Evolutionary conservation across 2,797 vertebrate species (phyloP), one percentile per base, ranked within the genome.

Genomic region (Calcarius lapponicus): DNA sequence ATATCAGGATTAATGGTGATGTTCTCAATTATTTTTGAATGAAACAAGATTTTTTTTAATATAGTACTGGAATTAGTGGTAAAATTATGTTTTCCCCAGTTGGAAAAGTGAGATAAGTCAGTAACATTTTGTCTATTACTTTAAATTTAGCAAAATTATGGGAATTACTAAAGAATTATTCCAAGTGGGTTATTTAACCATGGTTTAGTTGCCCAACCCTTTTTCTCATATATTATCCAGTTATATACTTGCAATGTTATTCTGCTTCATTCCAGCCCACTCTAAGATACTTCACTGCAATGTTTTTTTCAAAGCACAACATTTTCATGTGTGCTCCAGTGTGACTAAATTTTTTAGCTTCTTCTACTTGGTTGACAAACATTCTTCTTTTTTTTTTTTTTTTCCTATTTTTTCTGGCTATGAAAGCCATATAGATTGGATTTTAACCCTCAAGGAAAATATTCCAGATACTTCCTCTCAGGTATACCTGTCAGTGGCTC

Each of bases 361-460:
- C 45, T 83, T 75, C 47, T 72, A 1, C 56, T 84, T 57, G 43
- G 8, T 45, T 66, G 31, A 81, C 58, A 90, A 86, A 75, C 6
- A 7, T 17, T 50, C 3, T 32, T 60, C 1, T 24, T 7, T 2
- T 6, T 8, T 5, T 3, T 38, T 34, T 6, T 43, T 17, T 3
- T 11, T 8, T 11, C 8, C 13, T 13, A 1, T 34, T 48, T 70
- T 42, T 73, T n/a, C 22, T 90, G 42, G 47, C 19, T 75, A 6
- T 65, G 21, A 74, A 71, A 67, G 10, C 15, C 32, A 29, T 67
- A 10, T 15, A 61, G 54, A 51, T 78, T 79, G 56, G 13, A 40
- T 78, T 72, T 91, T 80, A 60, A 32, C 48, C 53, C 20, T 40
- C 24, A 73, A 86, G 50, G 66, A 65, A 78, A 92, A 71, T 62